Percentiles rank a stretch among this genome's conserved stretches.
Evolutionary conservation across 2,797 vertebrate species (phyloP).

Genomic region (Gadopsis marmoratus): DNA sequence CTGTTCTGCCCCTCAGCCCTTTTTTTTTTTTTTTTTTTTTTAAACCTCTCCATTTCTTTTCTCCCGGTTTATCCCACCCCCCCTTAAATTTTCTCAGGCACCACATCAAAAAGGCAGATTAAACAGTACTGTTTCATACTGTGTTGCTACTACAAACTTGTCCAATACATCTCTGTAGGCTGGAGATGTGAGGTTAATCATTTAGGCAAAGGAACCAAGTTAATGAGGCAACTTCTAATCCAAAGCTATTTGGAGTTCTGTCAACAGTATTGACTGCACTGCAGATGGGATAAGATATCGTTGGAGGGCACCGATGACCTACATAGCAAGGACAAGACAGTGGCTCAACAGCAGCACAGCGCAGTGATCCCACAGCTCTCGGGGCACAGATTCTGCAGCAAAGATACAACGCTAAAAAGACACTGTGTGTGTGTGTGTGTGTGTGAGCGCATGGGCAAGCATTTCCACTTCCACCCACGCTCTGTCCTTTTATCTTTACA

Average conservation of each 20-base stretch:
- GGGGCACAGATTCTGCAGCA: conserved; percentile 70
- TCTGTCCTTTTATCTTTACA: conserved; percentile 67
- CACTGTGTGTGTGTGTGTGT: conserved; percentile 30
- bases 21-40: conserved; percentile 15
- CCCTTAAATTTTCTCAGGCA: conserved; percentile 30
- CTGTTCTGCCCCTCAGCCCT: conserved; percentile 45
- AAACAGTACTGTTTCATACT: conserved; percentile 31
- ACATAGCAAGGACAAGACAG: conserved; percentile 81
- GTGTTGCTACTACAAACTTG: conserved; percentile 27
- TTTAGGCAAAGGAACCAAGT: conserved; percentile 76
- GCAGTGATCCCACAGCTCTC: conserved; percentile 75
- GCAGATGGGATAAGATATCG: conserved; percentile 78
- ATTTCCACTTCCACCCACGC: conserved; percentile 60
- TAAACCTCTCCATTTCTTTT: conserved; percentile 46
- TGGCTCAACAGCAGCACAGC: conserved; percentile 66
- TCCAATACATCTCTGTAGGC: conserved; percentile 38
- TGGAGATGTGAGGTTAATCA: conserved; percentile 70
- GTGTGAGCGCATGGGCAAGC: conserved; percentile 10
- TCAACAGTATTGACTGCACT: conserved; percentile 82
- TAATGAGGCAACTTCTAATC: conserved; percentile 83
- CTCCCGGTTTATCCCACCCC: conserved; percentile 27
- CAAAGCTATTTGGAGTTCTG: conserved; percentile 74
- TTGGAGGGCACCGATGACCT: conserved; percentile 81
- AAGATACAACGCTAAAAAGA: conserved; percentile 49
- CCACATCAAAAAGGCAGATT: conserved; percentile 57